A percentile compares a stretch with the other conserved stretches of the same genome.
phyloP scores from a whole-genome alignment of 2,113 vertebrate genomes.

The Delphinus delphis region DNA sequence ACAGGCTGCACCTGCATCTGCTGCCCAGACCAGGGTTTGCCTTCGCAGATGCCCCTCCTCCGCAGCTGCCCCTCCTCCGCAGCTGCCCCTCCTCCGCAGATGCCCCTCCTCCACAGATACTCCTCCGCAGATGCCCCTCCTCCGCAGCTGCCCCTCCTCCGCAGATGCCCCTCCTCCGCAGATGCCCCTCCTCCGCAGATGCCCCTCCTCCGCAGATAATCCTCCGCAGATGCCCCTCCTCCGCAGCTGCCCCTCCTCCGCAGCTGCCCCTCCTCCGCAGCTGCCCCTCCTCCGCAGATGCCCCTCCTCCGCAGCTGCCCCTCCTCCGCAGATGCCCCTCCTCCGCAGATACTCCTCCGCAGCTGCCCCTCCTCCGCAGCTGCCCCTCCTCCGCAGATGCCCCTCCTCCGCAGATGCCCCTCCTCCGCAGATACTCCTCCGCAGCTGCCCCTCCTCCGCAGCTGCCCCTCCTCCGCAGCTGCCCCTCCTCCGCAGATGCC shows the following conservation, averaged over 20 bases:
- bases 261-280: accelerated
- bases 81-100: accelerated
- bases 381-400: no score
- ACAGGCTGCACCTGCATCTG: neutral
- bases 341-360: accelerated
- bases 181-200: accelerated
- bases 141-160: accelerated
- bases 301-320: accelerated
- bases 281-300: no score
- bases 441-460: accelerated
- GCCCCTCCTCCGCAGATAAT: no score
- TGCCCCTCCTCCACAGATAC: accelerated
- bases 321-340: no score
- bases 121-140: no score
- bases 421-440: no score
- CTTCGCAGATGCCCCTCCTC: neutral
- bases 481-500: accelerated
- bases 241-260: no score
- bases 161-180: neutral
- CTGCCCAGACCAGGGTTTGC: no score
- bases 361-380: accelerated
- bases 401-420: accelerated
- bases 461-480: accelerated
- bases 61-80: accelerated
- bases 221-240: accelerated